Base-by-base conservation (phyloP, 2,797 vertebrate genomes). In the Micromesistius poutassou region DNA sequence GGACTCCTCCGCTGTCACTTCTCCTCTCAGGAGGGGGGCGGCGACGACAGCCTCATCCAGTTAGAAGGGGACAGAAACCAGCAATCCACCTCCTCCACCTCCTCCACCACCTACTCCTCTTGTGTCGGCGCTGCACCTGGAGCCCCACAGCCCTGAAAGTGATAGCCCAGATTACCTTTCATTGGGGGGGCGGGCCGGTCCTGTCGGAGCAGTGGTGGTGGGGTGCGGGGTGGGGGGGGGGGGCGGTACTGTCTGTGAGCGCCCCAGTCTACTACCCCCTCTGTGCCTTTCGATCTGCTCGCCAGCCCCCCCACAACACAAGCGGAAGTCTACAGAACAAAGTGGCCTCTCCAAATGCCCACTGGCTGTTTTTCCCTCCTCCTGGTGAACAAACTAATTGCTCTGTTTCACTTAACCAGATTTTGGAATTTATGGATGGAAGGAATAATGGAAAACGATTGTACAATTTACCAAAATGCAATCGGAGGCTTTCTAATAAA, bases 141-240 rank as follows among this genome's bases (percentile, higher is more conserved):
- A 90, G 83, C 83, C 76, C 55, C 7, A 83, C 83, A 90, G 90
- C 91, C 95, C 94, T 94, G 92, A 88, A 92, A 95, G 92, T 91
- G 94, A 94, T 95, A 94, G 93, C 88, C 94, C 91, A 95, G 94
- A 94, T 95, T 95, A 93, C 88, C 80, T 94, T 93, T 93, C 87
- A 90, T 92, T 94, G 85, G 86, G 87, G 87, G 78, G 83, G 86
- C 87, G 80, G 78, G 86, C 89, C 93, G 93, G 92, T 92, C 83
- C 91, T 92, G 22, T 62, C 55, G 25, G n/a, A 62, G 6, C 55
- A 62, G 55, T 7, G 55, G 55, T 62, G 22, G 55, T 62, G 55
- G n/a, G 50, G 22, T 5, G 7, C 84, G 36, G 80, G 77, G 74
- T 40, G 77, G 70, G n/a, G 50, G 22, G 6, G 7, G 85, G 36